Conservation (phyloP, 2,888 invertebrate genomes). For the Tolmerus cingulatus region DNA sequence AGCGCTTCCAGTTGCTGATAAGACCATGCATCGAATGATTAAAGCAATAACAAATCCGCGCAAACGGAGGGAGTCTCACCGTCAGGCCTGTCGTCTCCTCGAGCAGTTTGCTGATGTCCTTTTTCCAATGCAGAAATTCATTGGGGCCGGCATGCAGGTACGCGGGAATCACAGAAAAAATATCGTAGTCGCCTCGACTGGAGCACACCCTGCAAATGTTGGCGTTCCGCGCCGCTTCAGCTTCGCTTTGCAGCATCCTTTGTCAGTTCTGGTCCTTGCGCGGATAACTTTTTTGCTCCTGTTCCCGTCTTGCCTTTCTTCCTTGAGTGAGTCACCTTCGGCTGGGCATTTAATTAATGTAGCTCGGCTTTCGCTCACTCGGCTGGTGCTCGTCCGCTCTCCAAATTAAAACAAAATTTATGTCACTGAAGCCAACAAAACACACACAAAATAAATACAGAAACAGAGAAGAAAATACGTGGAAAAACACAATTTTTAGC, state of each 20-base stretch:
- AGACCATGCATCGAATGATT: not conserved
- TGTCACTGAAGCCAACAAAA: constrained; percentile 19
- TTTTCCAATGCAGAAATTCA: constrained; percentile 60
- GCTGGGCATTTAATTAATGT: not conserved
- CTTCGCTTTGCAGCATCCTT: not conserved
- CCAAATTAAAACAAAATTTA: not conserved
- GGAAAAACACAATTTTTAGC: constrained; percentile 21
- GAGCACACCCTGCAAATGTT: constrained; percentile 62
- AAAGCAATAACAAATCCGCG: not conserved
- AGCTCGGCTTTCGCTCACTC: not conserved
- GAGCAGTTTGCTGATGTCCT: constrained; percentile 57
- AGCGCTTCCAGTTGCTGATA: not conserved
- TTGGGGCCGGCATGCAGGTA: constrained; percentile 60
- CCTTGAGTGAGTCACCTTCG: not conserved
- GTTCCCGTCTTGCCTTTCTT: not conserved
- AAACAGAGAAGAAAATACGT: constrained; percentile 26
- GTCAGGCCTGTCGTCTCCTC: constrained; percentile 61
- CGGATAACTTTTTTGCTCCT: not conserved
- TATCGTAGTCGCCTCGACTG: constrained; percentile 59
- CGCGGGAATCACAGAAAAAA: constrained; percentile 61
- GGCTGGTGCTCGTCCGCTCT: not conserved
- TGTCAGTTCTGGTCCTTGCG: not conserved
- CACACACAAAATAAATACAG: constrained; percentile 5
- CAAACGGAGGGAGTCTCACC: constrained; percentile 51
- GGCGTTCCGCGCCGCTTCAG: constrained; percentile 48